Conservation (phyloP, 2,888 invertebrate species). For the Troglohyphantes excavatus region DNA sequence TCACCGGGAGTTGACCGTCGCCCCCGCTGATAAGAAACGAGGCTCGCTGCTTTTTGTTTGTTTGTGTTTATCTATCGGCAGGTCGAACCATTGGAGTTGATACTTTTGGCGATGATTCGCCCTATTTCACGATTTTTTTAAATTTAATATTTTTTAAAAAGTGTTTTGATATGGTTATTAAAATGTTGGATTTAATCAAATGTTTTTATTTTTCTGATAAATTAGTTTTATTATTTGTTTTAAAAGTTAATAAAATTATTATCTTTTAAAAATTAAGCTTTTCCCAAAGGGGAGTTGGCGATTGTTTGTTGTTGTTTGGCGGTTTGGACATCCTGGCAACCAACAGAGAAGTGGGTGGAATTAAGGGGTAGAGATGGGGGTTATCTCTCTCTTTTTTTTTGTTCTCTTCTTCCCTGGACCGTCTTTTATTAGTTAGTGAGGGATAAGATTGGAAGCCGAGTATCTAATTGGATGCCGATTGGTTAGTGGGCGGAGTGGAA, state of each 20-base stretch:
- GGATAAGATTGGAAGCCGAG: slow-evolving; percentile 78
- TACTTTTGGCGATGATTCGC: too few relatives aligned
- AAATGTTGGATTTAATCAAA: too few relatives aligned
- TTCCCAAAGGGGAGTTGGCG: too few relatives aligned
- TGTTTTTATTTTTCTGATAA: too few relatives aligned
- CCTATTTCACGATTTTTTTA: too few relatives aligned
- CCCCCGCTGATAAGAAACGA: not conserved
- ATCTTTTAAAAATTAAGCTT: too few relatives aligned
- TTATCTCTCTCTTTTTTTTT: slow-evolving; percentile 39
- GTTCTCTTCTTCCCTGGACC: slow-evolving; percentile 4
- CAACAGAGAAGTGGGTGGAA: slow-evolving; percentile 74
- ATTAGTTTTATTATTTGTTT: too few relatives aligned
- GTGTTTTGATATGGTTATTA: too few relatives aligned
- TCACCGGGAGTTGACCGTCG: slow-evolving; percentile 76
- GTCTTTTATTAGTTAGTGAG: slow-evolving; percentile 78
- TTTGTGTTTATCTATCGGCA: not conserved
- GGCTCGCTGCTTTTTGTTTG: not conserved
- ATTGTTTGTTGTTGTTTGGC: too few relatives aligned
- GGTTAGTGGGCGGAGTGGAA: slow-evolving; percentile 19
- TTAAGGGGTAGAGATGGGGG: slow-evolving; percentile 64
- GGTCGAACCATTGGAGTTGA: too few relatives aligned
- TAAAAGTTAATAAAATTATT: too few relatives aligned
- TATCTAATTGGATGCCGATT: slow-evolving; percentile 78
- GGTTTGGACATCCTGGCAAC: slow-evolving; percentile 28
- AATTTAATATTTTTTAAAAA: too few relatives aligned